Evolutionary conservation across 1,140 invertebrate genomes (phyloP), one percentile per base, ranked within the genome.

Genomic region (Pemphigus obesinymphae): DNA sequence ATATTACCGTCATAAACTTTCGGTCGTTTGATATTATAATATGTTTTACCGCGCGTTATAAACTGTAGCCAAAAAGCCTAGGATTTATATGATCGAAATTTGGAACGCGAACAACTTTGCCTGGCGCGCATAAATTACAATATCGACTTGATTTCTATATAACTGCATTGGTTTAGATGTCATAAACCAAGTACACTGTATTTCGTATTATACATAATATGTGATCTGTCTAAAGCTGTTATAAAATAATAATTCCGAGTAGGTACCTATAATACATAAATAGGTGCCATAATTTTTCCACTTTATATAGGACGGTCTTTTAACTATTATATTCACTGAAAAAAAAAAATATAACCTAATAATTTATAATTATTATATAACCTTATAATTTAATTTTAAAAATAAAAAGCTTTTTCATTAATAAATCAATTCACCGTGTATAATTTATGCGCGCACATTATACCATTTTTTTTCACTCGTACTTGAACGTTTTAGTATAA

Each of bases 31-130:
- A 73, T 73, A 50, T 29, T 48, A 29, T 20, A 15, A 17, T 31
- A 37, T 31, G 40, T 45, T 43, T 45, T n/a, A 17, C n/a, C 17
- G 23, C n/a, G 31, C 23, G 37, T 45, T 3, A 15, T 72, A 72
- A 29, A 48, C 43, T 29, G 45, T 29, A 29, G 68, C 68, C 68
- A 70, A 70, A 70, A 31, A 20, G 26, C 70, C 26, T 20, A 5
- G 29, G 43, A 73, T 50, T 48, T 73, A 48, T 50, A 50, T 45
- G 70, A 50, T 73, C 26, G 29, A 31, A 50, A 72, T 72, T 72
- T 72, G 68, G 68, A 72, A 72, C 68, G 40, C n/a, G 26, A 45
- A 48, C 68, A 48, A 72, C 26, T 73, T 73, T 48, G 48, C 68
- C 26, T 26, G 43, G 26, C 23, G 17, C n/a, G 29, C 15, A 50